Evolutionary conservation across 2,113 vertebrate species (phyloP), one percentile per base, ranked within the genome.

Genomic region (Eulemur rufifrons): DNA sequence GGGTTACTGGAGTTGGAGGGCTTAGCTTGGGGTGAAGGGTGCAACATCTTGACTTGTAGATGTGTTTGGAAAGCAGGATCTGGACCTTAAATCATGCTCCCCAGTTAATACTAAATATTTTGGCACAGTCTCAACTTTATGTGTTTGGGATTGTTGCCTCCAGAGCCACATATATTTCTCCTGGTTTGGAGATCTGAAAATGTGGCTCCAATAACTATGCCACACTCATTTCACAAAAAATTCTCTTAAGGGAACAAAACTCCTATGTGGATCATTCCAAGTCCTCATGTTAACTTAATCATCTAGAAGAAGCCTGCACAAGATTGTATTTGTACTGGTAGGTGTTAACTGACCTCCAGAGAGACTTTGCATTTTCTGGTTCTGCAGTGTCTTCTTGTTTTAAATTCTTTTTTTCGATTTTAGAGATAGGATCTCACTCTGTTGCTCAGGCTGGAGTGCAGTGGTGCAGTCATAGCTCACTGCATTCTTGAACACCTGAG

Each of bases 1-100:
- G 99, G 99, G 85, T 99, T 99, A 42, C 85, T 97, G 5, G 98
- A 89, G 63, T 98, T 98, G 96, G 99, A 98, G 54, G 99, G 99
- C 95, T 98, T 97, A 23, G 89, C 80, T 14, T 39, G 37, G 1
- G 99, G 99, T 32, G 97, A 85, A 2, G 98, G 97, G 71, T 98
- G 92, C 81, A 97, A 98, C 99, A 98, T 99, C 0, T 1, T 37
- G 80, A 37, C 52, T 32, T 59, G 13, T 76, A 17, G 47, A 23
- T 2, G 37, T 66, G 0, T 8, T 18, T 6, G 3, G 1, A 5
- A 81, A 81, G 15, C 15, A 0, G 8, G 10, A 25, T 21, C 2
- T 0, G 0, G 10, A 1, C 0, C 52, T 94, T 89, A 83, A 54
- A 68, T 59, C 37, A 14, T 66, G 56, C 54, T 90, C 52, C 37